phyloP scores from a whole-genome alignment of 2,113 vertebrate species.

The Hoplias malabaricus region DNA sequence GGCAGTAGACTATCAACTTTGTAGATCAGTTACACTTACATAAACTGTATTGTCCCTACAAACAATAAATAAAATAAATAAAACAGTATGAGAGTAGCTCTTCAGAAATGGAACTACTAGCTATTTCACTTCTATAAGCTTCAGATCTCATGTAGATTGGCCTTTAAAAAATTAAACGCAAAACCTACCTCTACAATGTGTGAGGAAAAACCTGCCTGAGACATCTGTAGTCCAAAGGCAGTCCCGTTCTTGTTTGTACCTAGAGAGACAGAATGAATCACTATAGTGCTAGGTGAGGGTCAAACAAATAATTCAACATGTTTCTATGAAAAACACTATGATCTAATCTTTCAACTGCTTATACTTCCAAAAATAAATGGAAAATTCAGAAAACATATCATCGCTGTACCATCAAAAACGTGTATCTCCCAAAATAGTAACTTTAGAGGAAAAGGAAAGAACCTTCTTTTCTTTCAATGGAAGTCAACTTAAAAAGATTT shows the following conservation, averaged over 20 bases:
- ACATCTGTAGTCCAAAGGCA: constrained; percentile 94
- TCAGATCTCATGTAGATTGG: not conserved
- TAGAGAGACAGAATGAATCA: constrained; percentile 53
- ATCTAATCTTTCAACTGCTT: not conserved
- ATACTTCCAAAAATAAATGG: not conserved
- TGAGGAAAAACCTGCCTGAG: constrained; percentile 95
- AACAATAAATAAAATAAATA: not conserved
- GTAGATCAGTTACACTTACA: not conserved
- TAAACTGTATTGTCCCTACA: not conserved
- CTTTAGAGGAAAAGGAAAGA: too few relatives aligned
- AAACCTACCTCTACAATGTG: constrained; percentile 90
- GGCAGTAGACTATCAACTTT: not conserved
- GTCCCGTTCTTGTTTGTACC: constrained; percentile 90
- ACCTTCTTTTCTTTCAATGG: too few relatives aligned
- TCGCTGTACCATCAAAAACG: too few relatives aligned
- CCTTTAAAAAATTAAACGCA: not conserved
- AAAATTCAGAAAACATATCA: not conserved
- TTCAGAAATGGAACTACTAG: not conserved
- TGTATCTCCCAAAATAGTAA: too few relatives aligned
- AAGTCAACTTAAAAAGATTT: too few relatives aligned
- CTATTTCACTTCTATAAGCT: not conserved
- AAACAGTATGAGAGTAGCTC: not conserved
- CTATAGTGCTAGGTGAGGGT: not conserved
- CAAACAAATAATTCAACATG: not conserved
- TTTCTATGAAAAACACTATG: not conserved